Evolutionary conservation across 2,888 invertebrate species (phyloP).

Genomic region (Autographa pulchrina): DNA sequence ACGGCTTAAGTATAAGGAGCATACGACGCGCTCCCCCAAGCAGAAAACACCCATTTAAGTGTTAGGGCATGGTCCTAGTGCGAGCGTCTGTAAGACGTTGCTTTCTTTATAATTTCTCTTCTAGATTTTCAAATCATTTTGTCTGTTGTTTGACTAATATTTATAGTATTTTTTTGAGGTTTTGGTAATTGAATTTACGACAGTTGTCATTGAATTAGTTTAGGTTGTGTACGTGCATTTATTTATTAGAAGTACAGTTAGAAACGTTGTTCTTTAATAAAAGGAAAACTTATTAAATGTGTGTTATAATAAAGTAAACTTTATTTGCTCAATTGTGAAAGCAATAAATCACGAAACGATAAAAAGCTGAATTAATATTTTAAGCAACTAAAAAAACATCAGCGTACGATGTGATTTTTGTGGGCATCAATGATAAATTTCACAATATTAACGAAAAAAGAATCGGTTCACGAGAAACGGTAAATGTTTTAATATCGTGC

Average conservation of each 20-base stretch:
- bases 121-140: too few species aligned
- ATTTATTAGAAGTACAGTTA: too few species aligned
- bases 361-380: not conserved
- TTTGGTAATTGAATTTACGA: too few species aligned
- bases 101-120: not conserved
- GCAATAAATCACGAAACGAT: not conserved
- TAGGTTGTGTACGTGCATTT: too few species aligned
- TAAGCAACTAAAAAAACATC: not conserved
- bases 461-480: not conserved
- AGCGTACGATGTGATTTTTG: not conserved
- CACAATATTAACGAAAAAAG: slow-evolving; percentile 17
- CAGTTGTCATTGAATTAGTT: too few species aligned
- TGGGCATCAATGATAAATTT: not conserved
- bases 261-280: too few species aligned
- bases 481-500: slow-evolving; percentile 37
- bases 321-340: not conserved
- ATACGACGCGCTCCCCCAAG: slow-evolving; percentile 80
- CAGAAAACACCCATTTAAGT: slow-evolving; percentile 82
- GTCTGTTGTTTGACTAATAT: too few species aligned
- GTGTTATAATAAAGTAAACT: not conserved
- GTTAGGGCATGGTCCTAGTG: slow-evolving; percentile 60
- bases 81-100: slow-evolving; percentile 40
- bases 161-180: too few species aligned
- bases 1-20: slow-evolving; percentile 75
- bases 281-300: not conserved